Evolutionary conservation across 2,888 invertebrate species (phyloP).

Genomic region (Acrobasis suavella): DNA sequence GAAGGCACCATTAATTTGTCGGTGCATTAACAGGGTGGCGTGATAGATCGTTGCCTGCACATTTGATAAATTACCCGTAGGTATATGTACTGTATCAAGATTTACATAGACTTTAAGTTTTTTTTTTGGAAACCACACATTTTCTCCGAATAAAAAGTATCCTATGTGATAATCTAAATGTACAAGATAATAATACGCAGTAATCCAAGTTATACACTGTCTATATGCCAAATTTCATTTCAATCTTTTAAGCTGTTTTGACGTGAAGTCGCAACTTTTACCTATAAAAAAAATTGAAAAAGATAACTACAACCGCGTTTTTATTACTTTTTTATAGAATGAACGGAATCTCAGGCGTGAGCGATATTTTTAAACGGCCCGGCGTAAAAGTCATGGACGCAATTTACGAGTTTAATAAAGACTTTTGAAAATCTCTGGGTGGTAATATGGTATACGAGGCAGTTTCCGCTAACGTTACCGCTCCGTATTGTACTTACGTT

Average conservation of each 20-base stretch:
- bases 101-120: background rate
- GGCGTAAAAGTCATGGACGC: constrained; percentile 26
- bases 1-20: constrained; percentile 62
- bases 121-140: no score
- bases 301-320: no score
- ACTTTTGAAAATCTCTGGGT: constrained; percentile 27
- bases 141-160: no score
- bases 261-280: background rate
- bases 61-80: constrained; percentile 56
- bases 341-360: constrained; percentile 19
- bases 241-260: no score
- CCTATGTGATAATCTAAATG: no score
- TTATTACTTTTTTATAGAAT: background rate
- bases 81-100: no score
- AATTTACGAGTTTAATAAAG: constrained; percentile 40
- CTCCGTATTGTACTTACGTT: constrained; percentile 48
- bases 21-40: constrained; percentile 53
- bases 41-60: constrained; percentile 56
- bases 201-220: no score
- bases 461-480: constrained; percentile 46
- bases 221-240: no score
- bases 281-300: no score
- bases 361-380: constrained; percentile 25
- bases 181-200: no score
- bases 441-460: constrained; percentile 32